Percentiles rank a stretch among this genome's conserved stretches.
Conservation (phyloP, 2,113 vertebrate genomes). For the Origma solitaria region DNA sequence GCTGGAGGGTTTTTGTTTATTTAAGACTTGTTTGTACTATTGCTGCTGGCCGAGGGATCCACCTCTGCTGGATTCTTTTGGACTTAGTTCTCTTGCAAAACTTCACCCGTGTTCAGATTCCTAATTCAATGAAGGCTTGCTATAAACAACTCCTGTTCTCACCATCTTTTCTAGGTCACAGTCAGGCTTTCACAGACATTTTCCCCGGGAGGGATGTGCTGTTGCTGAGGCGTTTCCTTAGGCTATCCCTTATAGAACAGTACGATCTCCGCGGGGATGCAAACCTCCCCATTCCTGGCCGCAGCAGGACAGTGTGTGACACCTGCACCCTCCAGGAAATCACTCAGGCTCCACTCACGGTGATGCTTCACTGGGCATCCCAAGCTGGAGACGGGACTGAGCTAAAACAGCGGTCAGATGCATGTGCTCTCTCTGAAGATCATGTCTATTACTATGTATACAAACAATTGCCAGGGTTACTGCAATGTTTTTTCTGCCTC, state of each 20-base stretch:
- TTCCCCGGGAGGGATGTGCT: neutral
- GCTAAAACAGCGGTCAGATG: neutral
- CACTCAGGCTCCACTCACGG: neutral
- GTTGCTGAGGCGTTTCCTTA: neutral
- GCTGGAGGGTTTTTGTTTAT: neutral
- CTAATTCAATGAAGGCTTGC: neutral
- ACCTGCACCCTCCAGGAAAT: neutral
- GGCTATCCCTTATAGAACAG: neutral
- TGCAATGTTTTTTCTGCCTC: neutral
- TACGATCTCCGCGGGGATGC: neutral
- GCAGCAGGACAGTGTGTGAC: slow-evolving; percentile 22
- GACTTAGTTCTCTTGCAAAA: neutral
- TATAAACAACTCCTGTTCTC: neutral
- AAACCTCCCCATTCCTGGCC: neutral
- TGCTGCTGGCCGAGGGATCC: neutral
- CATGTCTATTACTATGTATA: neutral
- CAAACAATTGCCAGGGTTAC: neutral
- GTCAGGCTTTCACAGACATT: neutral
- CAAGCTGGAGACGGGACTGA: neutral
- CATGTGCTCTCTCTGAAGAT: neutral
- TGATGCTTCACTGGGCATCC: neutral
- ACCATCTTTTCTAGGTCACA: neutral
- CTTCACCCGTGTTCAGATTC: neutral
- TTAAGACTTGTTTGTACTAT: neutral
- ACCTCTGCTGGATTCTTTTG: neutral